Evolutionary conservation across 64 coral and sea anemone species (phyloP).

Genomic region (Cladopsammia gracilis): DNA sequence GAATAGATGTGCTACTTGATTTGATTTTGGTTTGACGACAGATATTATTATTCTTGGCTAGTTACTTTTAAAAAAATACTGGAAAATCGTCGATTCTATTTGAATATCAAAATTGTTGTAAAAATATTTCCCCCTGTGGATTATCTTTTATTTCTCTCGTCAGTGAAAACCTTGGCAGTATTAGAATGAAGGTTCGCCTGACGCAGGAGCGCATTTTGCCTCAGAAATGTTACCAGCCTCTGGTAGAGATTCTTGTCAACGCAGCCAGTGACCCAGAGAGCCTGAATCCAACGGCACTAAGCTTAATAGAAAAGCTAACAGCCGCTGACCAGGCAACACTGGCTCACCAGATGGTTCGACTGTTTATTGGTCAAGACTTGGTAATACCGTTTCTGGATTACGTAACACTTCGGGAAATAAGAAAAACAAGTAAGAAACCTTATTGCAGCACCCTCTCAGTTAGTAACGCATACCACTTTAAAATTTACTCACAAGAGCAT

Average conservation of each 20-base stretch:
- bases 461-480: too few species aligned
- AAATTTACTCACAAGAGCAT: too few species aligned
- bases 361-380: slow-evolving; percentile 82
- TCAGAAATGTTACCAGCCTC: slow-evolving; percentile 70
- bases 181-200: slow-evolving; percentile 86
- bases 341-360: slow-evolving; percentile 84
- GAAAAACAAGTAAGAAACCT: slow-evolving; percentile 73
- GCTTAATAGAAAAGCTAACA: slow-evolving; percentile 80
- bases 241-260: slow-evolving; percentile 80
- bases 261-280: slow-evolving; percentile 32
- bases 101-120: too few species aligned
- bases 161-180: slow-evolving; percentile 95
- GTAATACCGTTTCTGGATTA: slow-evolving; percentile 79
- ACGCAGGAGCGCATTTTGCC: slow-evolving; percentile 90
- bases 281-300: slow-evolving; percentile 32
- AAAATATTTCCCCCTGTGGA: background rate
- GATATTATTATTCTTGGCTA: too few species aligned
- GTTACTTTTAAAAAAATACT: too few species aligned
- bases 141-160: background rate
- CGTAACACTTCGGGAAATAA: slow-evolving; percentile 77
- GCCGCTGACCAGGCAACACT: slow-evolving; percentile 78
- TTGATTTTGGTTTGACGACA: too few species aligned
- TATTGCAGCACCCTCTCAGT: too few species aligned
- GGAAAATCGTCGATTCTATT: too few species aligned
- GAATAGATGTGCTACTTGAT: too few species aligned